A percentile compares a stretch with the other conserved stretches of the same genome.
Evolutionary conservation across 2,888 invertebrate genomes (phyloP).

Genomic region (Aquatica leii): DNA sequence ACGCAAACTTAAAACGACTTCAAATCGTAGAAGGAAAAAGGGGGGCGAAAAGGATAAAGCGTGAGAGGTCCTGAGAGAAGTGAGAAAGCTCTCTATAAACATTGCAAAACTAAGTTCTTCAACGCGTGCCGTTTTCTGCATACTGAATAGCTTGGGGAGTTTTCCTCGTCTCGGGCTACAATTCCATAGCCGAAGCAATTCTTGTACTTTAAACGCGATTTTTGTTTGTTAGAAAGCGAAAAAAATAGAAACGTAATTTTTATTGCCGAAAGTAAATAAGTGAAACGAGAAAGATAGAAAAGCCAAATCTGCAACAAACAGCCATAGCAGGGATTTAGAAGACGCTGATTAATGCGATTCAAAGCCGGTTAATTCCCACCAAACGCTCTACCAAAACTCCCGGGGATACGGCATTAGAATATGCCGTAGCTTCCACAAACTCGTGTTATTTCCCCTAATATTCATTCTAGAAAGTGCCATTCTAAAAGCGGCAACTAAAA

Average conservation of each 20-base stretch:
- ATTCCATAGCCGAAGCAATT: background rate
- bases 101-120: slow-evolving; percentile 55
- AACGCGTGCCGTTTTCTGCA: slow-evolving; percentile 50
- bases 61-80: slow-evolving; percentile 54
- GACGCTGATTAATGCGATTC: slow-evolving; percentile 78
- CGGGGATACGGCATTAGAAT: slow-evolving; percentile 58
- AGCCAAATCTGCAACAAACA: slow-evolving; percentile 56
- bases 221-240: background rate
- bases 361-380: slow-evolving; percentile 72
- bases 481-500: slow-evolving; percentile 45
- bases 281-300: slow-evolving; percentile 17
- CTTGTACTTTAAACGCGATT: background rate
- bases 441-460: slow-evolving; percentile 13
- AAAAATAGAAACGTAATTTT: background rate
- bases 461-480: slow-evolving; percentile 38
- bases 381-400: slow-evolving; percentile 66
- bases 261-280: slow-evolving; percentile 1
- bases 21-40: slow-evolving; percentile 23
- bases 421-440: slow-evolving; percentile 39
- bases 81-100: slow-evolving; percentile 56
- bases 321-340: slow-evolving; percentile 61
- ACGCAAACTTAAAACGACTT: slow-evolving; percentile 23
- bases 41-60: slow-evolving; percentile 45
- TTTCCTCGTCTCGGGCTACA: background rate
- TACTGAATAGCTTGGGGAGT: slow-evolving; percentile 51